Conservation (phyloP, 2,113 vertebrate species). For the Gnathonemus echidnorhynchus region DNA sequence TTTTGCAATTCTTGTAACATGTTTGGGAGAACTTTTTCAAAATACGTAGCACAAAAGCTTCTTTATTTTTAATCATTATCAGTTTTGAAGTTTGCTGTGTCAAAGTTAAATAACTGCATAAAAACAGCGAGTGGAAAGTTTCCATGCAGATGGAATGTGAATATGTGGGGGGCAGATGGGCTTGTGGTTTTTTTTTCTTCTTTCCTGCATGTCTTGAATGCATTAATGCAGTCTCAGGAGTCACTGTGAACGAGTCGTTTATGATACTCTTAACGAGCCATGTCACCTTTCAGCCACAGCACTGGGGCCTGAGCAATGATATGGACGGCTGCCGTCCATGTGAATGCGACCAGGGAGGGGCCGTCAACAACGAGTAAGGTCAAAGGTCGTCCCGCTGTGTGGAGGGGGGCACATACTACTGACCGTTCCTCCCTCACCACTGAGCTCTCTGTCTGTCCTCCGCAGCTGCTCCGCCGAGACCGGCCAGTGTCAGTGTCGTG, state of each 20-base stretch:
- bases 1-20: not conserved
- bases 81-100: not conserved
- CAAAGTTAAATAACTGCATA: not conserved
- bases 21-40: not conserved
- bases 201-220: not conserved
- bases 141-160: not conserved
- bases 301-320: conserved; percentile 95
- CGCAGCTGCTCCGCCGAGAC: conserved; percentile 80
- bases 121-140: not conserved
- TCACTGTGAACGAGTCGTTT: not conserved
- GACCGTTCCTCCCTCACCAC: not conserved
- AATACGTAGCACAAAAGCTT: not conserved
- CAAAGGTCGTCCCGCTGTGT: not conserved
- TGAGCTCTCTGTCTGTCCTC: conserved; percentile 12
- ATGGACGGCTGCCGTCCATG: conserved; percentile 89
- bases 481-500: conserved; percentile 80
- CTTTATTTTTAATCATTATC: not conserved
- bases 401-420: not conserved
- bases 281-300: conserved; percentile 66
- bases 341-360: conserved; percentile 86
- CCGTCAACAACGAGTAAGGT: conserved; percentile 82
- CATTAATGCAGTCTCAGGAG: not conserved
- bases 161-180: not conserved
- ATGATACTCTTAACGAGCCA: not conserved
- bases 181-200: not conserved